Evolutionary conservation across 2,888 invertebrate species (phyloP), one percentile per base, ranked within the genome.

Genomic region (Pegoplata infirma): DNA sequence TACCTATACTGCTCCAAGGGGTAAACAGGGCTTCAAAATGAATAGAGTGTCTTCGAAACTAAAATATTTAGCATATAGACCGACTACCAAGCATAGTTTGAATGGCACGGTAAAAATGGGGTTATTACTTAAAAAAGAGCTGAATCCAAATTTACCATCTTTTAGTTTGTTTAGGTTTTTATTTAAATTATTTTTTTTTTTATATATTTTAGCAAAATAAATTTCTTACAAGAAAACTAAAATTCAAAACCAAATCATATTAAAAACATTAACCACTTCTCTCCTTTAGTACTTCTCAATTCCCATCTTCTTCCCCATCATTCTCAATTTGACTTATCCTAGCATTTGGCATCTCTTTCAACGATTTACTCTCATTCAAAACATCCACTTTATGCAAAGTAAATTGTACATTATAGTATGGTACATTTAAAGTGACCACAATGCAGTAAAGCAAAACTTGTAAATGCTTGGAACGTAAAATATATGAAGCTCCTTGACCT

Each of bases 381-480:
- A 86, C 82, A 55, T 86, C 85, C 17, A 89, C 87, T 53, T 88
- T 87, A 83, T 89, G 91, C 80, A 92, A 89, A 81, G 90, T 91
- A 80, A 92, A 92, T 82, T 91, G 90, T 63, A 91, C 90, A 17
- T 91, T 91, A 82, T 91, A 92, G 82, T 90, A 90, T 80, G 91
- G 90, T 55, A 92, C 85, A 83, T 91, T 91, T n/a, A 94, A 86
- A 0, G 93, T 92, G 74, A 93, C 84, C 0, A 93, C 91, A 79
- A 93, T 90, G 76, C 92, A 92, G 84, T 93, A 92, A 76, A 94
- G 89, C 8, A 94, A 89, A 75, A 93, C 90, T 82, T 92, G 92
- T 3, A 93, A 85, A 80, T 91, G 91, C 59, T 90, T 91, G 80
- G 92, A 92, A 80, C 92, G 91, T 55, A 94, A 86, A 55, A 93